Evolutionary conservation across 1,140 invertebrate genomes (phyloP).

Genomic region (Papilio helenus): DNA sequence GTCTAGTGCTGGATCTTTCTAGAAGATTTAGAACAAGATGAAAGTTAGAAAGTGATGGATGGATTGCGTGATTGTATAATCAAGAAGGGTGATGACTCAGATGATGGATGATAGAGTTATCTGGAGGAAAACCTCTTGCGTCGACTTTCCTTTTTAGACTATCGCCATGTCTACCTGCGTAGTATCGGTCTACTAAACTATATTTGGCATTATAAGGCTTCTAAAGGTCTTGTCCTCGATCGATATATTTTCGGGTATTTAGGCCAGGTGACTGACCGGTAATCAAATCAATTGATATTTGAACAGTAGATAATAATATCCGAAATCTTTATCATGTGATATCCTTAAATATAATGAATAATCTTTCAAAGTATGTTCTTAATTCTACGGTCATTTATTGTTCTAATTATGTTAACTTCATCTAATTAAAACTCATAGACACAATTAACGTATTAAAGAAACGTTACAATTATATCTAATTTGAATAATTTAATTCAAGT

Average conservation of each 20-base stretch:
- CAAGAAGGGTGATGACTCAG: too few species aligned
- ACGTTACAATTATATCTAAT: slow-evolving; percentile 6
- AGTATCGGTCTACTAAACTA: background rate
- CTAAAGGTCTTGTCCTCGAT: background rate
- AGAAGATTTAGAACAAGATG: too few species aligned
- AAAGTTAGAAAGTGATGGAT: too few species aligned
- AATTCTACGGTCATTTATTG: background rate
- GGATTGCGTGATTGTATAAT: too few species aligned
- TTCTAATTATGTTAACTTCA: background rate
- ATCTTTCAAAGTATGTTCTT: background rate
- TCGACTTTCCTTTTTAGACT: too few species aligned
- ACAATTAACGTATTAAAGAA: slow-evolving; percentile 9
- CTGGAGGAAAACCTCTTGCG: too few species aligned
- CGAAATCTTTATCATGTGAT: background rate
- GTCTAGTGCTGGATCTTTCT: too few species aligned
- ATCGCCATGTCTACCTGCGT: too few species aligned
- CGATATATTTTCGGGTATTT: slow-evolving; percentile 4
- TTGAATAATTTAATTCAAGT: slow-evolving; percentile 1
- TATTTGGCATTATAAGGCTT: background rate
- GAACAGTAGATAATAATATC: background rate
- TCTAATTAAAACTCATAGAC: slow-evolving; percentile 3
- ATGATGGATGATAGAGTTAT: too few species aligned
- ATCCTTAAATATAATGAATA: background rate
- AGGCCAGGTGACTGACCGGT: background rate
- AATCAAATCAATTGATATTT: background rate